Conservation (phyloP, 2,888 invertebrate species). For the Criorhina ranunculi region DNA sequence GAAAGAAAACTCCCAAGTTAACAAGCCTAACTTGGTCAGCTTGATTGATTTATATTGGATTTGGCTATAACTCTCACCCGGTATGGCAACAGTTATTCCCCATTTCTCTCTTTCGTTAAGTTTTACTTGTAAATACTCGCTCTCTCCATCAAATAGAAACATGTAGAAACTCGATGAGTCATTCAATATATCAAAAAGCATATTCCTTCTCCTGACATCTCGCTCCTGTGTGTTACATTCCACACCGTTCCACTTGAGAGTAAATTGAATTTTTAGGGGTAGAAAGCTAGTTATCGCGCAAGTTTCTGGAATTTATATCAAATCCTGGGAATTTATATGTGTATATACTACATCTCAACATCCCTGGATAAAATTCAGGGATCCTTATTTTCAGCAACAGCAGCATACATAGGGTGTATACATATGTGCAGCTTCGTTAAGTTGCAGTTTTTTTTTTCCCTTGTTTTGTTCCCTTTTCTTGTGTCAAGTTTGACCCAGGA, state of each 20-base stretch:
- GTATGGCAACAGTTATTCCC: not conserved
- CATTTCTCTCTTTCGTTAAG: not conserved
- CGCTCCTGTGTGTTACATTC: not conserved
- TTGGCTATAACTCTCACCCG: not conserved
- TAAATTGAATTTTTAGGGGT: not conserved
- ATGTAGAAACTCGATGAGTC: not conserved
- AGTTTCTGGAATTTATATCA: not conserved
- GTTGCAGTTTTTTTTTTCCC: conserved; percentile 3
- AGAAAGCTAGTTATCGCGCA: not conserved
- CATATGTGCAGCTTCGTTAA: conserved; percentile 46
- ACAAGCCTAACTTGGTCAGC: not conserved
- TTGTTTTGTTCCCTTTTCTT: not conserved
- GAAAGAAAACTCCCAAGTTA: too few species aligned
- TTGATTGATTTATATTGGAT: not conserved
- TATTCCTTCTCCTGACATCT: too few species aligned
- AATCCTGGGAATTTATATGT: conserved; percentile 24
- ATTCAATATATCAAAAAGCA: not conserved
- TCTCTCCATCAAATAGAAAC: not conserved
- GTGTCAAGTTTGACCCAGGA: conserved; percentile 59
- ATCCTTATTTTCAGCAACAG: not conserved
- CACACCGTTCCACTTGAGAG: not conserved
- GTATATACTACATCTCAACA: not conserved
- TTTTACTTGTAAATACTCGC: not conserved
- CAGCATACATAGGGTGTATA: too few species aligned
- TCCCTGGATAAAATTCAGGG: conserved; percentile 39